Evolutionary conservation across 2,888 invertebrate species (phyloP).

Genomic region (Perithous albicinctus): DNA sequence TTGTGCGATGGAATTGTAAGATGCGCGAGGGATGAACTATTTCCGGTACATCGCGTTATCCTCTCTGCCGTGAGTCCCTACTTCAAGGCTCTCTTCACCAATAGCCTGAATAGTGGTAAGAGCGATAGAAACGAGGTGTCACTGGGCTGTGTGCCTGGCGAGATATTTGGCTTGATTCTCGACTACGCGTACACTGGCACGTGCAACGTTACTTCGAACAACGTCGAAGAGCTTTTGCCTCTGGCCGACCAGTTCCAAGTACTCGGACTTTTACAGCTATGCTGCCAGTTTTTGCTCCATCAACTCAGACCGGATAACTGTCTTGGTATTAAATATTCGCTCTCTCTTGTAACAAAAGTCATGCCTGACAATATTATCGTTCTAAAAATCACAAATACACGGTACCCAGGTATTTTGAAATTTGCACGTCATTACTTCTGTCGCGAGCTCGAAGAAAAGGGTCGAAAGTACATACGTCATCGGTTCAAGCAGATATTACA

Average conservation of each 20-base stretch:
- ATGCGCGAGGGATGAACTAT: slow-evolving; percentile 87
- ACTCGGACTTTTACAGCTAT: slow-evolving; percentile 89
- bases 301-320: slow-evolving; percentile 89
- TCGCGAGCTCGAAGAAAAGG: slow-evolving; percentile 88
- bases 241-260: slow-evolving; percentile 91
- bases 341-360: no score
- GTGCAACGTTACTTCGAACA: slow-evolving; percentile 88
- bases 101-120: slow-evolving; percentile 87
- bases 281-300: slow-evolving; percentile 88
- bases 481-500: slow-evolving; percentile 88
- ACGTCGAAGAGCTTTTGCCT: slow-evolving; percentile 89
- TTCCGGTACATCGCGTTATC: slow-evolving; percentile 89
- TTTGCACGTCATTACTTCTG: slow-evolving; percentile 91
- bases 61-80: slow-evolving; percentile 91
- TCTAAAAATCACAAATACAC: no score
- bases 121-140: slow-evolving; percentile 86
- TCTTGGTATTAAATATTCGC: slow-evolving; percentile 84
- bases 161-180: slow-evolving; percentile 88
- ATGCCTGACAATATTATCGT: no score
- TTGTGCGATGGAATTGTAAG: slow-evolving; percentile 90
- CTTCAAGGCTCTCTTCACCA: slow-evolving; percentile 90
- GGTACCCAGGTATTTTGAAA: slow-evolving; percentile 88
- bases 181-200: slow-evolving; percentile 91
- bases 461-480: slow-evolving; percentile 87
- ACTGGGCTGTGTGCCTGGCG: slow-evolving; percentile 86